phyloP scores from a whole-genome alignment of 2,888 invertebrate genomes.

The Melanotus villosus region DNA sequence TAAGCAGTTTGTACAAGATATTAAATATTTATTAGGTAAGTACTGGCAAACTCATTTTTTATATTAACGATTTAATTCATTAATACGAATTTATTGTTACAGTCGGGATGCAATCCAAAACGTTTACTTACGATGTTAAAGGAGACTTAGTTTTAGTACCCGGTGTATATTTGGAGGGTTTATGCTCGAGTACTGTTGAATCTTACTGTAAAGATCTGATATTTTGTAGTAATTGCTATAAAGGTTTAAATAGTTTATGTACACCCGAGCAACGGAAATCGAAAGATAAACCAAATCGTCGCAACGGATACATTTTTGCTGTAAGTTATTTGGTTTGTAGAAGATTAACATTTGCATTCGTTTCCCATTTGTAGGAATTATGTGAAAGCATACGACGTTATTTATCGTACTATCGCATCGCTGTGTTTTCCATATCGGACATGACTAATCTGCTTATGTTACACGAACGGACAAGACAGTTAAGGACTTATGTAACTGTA shows the following conservation, averaged over 20 bases:
- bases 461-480: conserved; percentile 67
- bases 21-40: conserved; percentile 61
- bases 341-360: background rate
- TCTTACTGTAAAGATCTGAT: conserved; percentile 61
- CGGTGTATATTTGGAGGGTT: conserved; percentile 59
- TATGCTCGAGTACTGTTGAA: conserved; percentile 58
- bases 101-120: conserved; percentile 65
- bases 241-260: conserved; percentile 60
- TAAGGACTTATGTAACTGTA: conserved; percentile 71
- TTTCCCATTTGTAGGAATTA: conserved; percentile 70
- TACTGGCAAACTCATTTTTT: background rate
- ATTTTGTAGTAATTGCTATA: conserved; percentile 62
- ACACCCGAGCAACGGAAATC: conserved; percentile 57
- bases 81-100: conserved; percentile 45
- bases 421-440: conserved; percentile 61
- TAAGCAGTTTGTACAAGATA: conserved; percentile 58
- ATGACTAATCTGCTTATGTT: conserved; percentile 58
- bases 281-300: conserved; percentile 52
- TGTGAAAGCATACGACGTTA: conserved; percentile 75
- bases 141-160: conserved; percentile 59
- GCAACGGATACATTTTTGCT: conserved; percentile 63
- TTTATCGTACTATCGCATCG: conserved; percentile 73
- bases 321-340: conserved; percentile 48
- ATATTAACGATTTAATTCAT: background rate
- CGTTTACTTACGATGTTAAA: conserved; percentile 58